These are phyloP conservation scores for Ricordea florida DNA, from an alignment of 92 coral and sea anemone genomes.

Conservation along the genomic window DNA sequence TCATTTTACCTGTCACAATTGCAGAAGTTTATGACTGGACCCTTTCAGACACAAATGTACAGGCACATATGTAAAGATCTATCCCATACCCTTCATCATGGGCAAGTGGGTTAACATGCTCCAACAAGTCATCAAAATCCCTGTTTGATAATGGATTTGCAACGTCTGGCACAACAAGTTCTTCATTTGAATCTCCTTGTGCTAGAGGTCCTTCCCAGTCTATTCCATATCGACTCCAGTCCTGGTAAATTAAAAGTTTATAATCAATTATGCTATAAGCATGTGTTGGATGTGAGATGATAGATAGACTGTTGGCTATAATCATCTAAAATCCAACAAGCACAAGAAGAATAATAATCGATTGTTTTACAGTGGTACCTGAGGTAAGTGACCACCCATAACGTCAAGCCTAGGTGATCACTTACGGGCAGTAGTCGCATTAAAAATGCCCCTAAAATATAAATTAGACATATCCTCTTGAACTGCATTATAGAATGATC, in stretches of 20 bases:
- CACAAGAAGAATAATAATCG: too few species aligned
- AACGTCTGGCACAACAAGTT: slow-evolving; percentile 25
- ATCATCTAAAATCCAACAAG: background rate
- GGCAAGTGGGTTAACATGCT: slow-evolving; percentile 51
- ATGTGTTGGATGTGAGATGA: background rate
- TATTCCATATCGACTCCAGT: slow-evolving; percentile 64
- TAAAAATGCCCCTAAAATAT: background rate
- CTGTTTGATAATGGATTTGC: slow-evolving; percentile 43
- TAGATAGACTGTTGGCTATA: background rate
- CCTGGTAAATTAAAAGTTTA: slow-evolving; percentile 2
- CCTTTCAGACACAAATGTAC: slow-evolving; percentile 56
- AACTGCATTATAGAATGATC: background rate
- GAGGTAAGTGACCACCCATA: background rate
- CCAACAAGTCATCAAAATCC: slow-evolving; percentile 34
- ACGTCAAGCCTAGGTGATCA: background rate
- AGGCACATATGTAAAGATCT: slow-evolving; percentile 48
- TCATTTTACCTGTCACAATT: slow-evolving; percentile 6
- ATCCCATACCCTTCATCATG: slow-evolving; percentile 66
- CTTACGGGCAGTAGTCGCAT: background rate
- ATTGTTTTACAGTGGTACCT: slow-evolving; percentile 1
- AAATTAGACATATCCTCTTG: background rate
- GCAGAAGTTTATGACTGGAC: slow-evolving; percentile 15
- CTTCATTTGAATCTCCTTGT: slow-evolving; percentile 10
- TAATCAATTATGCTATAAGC: background rate
- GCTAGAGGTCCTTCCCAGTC: slow-evolving; percentile 60